Percentiles rank a stretch among this genome's conserved stretches.
Conservation (phyloP, 2,888 invertebrate genomes). For the Cephus rjabovi region DNA sequence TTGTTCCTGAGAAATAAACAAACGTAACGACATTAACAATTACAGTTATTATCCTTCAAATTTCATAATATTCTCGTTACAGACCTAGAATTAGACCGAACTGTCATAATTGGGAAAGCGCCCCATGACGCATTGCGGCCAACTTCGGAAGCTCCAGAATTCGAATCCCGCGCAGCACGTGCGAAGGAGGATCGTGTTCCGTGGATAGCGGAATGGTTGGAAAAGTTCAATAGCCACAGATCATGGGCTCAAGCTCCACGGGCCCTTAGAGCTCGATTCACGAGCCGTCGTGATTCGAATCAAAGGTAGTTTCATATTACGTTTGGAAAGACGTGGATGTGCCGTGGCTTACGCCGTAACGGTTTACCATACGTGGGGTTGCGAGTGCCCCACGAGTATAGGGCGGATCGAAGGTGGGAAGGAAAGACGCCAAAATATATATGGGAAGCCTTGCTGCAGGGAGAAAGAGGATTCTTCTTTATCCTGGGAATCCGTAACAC, state of each 20-base stretch:
- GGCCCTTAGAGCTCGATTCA: neutral
- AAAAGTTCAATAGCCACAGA: neutral
- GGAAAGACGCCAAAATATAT: neutral
- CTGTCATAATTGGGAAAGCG: neutral
- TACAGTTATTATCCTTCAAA: neutral
- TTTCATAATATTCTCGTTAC: neutral
- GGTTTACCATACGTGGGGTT: neutral
- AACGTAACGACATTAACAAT: neutral
- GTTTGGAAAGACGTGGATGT: neutral
- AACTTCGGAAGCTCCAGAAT: neutral
- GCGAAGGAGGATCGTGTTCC: neutral
- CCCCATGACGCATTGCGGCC: neutral
- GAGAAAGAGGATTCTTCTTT: neutral
- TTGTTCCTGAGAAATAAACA: neutral
- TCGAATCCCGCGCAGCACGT: neutral
- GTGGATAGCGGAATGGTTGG: neutral
- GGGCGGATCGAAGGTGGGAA: neutral
- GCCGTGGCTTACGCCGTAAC: neutral
- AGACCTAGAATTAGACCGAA: neutral
- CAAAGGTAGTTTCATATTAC: neutral
- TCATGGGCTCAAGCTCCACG: neutral
- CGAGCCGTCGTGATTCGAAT: neutral
- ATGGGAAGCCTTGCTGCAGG: neutral
- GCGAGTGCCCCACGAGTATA: neutral
- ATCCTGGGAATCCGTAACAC: neutral